These are phyloP conservation scores for Peromyscus maniculatus DNA, from an alignment of 2,113 vertebrate genomes.

Conservation along the genomic window DNA sequence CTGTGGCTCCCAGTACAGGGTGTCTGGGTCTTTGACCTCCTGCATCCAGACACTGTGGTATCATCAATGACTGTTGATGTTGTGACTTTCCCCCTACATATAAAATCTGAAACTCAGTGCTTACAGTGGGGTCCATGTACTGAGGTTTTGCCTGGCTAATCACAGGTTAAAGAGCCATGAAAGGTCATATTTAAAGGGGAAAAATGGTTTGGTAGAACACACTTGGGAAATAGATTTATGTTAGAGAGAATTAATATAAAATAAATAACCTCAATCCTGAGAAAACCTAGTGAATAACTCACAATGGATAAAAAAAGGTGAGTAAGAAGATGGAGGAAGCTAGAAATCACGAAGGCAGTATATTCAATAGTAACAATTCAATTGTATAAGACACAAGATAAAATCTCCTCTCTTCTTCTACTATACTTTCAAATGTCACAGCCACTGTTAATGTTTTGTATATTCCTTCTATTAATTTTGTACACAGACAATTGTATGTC, in stretches of 20 bases:
- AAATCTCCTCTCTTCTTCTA: not conserved
- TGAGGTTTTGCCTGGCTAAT: constrained; percentile 30
- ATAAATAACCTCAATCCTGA: constrained; percentile 24
- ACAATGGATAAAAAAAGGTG: constrained; percentile 13
- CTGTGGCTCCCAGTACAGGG: constrained; percentile 64
- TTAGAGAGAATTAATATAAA: constrained; percentile 26
- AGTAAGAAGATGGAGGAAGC: not conserved
- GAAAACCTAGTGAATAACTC: constrained; percentile 38
- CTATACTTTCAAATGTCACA: not conserved
- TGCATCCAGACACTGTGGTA: not conserved
- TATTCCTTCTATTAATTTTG: not conserved
- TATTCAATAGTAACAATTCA: constrained; percentile 52
- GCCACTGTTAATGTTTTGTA: constrained; percentile 7
- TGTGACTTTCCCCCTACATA: not conserved
- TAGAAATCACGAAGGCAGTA: constrained; percentile 31
- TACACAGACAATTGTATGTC: not conserved
- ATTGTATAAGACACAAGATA: constrained; percentile 44
- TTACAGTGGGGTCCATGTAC: not conserved
- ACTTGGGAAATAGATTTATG: not conserved
- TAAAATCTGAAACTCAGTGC: not conserved
- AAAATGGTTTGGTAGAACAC: constrained; percentile 20
- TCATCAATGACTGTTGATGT: not conserved
- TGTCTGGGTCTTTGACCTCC: constrained; percentile 57
- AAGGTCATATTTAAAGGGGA: constrained; percentile 46
- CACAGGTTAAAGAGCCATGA: not conserved